A percentile compares a stretch with the other conserved stretches of the same genome.
Conservation (phyloP, 2,113 vertebrate species). For the Saimiri boliviensis region DNA sequence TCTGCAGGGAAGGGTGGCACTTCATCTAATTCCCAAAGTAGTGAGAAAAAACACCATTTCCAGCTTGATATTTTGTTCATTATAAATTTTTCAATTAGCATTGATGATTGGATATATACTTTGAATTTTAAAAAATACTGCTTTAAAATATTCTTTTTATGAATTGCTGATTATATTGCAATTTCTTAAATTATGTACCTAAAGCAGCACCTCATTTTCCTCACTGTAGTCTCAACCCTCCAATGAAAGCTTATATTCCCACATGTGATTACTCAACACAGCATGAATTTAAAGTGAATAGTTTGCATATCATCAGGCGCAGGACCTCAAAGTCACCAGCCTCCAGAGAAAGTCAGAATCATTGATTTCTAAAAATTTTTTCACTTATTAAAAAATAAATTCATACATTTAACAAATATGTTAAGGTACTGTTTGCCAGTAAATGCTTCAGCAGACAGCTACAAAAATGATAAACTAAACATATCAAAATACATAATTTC, state of each 20-base stretch:
- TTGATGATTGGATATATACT: background rate
- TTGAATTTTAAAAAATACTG: background rate
- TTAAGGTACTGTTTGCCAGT: background rate
- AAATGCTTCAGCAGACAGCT: background rate
- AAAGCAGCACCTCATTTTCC: background rate
- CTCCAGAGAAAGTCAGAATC: background rate
- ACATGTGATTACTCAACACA: background rate
- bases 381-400: background rate
- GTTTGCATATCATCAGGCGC: background rate
- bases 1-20: accelerated
- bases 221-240: background rate
- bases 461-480: background rate
- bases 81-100: background rate
- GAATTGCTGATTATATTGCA: background rate
- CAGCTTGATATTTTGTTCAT: background rate
- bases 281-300: background rate
- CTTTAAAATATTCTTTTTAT: background rate
- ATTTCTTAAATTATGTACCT: background rate
- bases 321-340: background rate
- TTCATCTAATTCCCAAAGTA: background rate
- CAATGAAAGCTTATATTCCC: background rate
- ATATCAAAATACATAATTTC: background rate
- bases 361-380: background rate
- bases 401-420: background rate
- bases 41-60: background rate